Evolutionary conservation across 2,888 invertebrate species (phyloP).

Genomic region (Adela reaumurella): DNA sequence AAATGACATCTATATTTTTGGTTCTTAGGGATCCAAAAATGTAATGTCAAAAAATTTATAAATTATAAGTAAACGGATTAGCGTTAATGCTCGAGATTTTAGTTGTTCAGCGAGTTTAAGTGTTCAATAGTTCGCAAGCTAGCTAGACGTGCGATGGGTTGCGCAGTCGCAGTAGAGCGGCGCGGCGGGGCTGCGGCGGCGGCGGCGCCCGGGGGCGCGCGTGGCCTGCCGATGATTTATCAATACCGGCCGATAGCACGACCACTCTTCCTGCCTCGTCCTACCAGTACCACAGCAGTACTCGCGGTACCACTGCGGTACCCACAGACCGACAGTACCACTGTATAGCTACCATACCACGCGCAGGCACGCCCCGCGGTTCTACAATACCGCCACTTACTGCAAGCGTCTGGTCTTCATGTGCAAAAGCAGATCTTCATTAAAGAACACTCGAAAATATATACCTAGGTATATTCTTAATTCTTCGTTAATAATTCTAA

Average conservation of each 20-base stretch:
- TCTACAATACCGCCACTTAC: not conserved
- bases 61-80: no score
- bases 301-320: not conserved
- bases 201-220: conserved; percentile 41
- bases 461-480: no score
- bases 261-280: conserved; percentile 30
- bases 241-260: conserved; percentile 36
- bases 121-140: no score
- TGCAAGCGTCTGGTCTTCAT: no score
- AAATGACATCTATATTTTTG: no score
- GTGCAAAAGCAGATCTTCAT: no score
- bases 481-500: no score
- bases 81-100: no score
- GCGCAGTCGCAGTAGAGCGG: conserved; percentile 18
- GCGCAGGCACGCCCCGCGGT: not conserved
- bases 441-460: no score
- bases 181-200: not conserved
- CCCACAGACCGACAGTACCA: not conserved
- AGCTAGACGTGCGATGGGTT: conserved; percentile 13
- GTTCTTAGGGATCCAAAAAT: no score
- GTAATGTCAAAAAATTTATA: no score
- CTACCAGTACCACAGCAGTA: not conserved
- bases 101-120: no score
- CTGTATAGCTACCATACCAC: not conserved
- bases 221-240: conserved; percentile 48